These are phyloP conservation scores for Timandra comae DNA, from an alignment of 2,888 invertebrate genomes.

Conservation along the genomic window DNA sequence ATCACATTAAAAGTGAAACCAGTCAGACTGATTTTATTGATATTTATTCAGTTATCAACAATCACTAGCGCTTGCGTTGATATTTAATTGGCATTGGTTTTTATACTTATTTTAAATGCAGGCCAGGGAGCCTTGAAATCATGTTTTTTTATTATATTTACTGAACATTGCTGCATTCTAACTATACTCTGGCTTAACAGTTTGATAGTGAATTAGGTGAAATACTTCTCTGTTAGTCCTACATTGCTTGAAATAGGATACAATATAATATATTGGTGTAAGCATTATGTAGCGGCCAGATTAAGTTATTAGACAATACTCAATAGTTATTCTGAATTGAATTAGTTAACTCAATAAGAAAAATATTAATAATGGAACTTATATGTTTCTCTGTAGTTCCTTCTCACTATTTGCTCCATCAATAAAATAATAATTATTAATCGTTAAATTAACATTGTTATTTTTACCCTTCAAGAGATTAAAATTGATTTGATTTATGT, in stretches of 20 bases:
- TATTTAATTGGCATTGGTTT: no score
- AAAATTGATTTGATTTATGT: neutral
- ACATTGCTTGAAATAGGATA: neutral
- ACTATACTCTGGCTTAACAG: neutral
- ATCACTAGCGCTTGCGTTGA: no score
- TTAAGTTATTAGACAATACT: conserved; percentile 23
- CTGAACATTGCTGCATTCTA: neutral
- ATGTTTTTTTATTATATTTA: no score
- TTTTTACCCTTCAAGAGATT: neutral
- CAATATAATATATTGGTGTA: conserved; percentile 7
- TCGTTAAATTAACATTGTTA: neutral
- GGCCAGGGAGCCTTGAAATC: no score
- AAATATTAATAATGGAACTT: no score
- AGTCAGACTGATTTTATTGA: no score
- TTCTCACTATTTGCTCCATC: neutral
- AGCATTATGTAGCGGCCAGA: conserved; percentile 15
- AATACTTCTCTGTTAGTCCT: neutral
- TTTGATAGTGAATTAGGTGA: neutral
- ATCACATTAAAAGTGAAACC: no score
- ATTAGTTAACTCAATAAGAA: no score
- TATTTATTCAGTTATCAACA: no score
- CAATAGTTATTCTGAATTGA: conserved; percentile 9
- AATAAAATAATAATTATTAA: no score
- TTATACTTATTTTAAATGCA: no score
- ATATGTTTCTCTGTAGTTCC: neutral